Evolutionary conservation across 2,797 vertebrate genomes (phyloP).

Genomic region (Sternotherus odoratus): DNA sequence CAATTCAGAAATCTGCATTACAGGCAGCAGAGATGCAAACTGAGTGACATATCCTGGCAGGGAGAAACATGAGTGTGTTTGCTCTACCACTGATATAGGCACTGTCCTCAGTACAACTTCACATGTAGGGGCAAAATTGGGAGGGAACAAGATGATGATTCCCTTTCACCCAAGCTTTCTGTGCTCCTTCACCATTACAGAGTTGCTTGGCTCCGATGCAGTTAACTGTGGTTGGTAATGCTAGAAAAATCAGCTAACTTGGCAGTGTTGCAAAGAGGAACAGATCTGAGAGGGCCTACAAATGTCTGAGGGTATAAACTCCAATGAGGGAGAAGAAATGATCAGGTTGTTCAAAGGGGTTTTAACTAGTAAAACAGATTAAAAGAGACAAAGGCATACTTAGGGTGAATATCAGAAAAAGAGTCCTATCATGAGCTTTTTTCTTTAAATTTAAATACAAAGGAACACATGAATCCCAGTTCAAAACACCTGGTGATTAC

Average conservation of each 20-base stretch:
- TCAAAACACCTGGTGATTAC: background rate
- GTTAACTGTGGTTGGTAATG: conserved; percentile 28
- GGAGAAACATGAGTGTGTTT: background rate
- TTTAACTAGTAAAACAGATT: conserved; percentile 32
- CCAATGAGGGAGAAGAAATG: background rate
- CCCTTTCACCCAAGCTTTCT: background rate
- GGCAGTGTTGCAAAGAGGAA: background rate
- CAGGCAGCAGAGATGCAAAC: background rate
- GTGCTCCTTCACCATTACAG: conserved; percentile 40
- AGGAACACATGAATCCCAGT: background rate
- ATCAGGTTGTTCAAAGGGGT: background rate
- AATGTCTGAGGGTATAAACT: background rate
- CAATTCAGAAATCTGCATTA: conserved; percentile 17
- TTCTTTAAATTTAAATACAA: conserved; percentile 10
- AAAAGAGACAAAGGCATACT: conserved; percentile 26
- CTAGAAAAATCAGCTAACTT: conserved; percentile 19
- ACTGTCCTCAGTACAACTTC: conserved; percentile 15
- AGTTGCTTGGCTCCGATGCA: conserved; percentile 18
- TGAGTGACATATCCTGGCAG: background rate
- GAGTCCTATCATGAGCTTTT: background rate
- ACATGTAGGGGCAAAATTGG: background rate
- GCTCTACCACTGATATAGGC: background rate
- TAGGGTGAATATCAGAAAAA: conserved; percentile 8
- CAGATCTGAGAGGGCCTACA: background rate
- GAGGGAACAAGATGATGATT: background rate